Evolutionary conservation across 2,113 vertebrate species (phyloP), one percentile per base, ranked within the genome.

Genomic region (Oreochromis spilurus): DNA sequence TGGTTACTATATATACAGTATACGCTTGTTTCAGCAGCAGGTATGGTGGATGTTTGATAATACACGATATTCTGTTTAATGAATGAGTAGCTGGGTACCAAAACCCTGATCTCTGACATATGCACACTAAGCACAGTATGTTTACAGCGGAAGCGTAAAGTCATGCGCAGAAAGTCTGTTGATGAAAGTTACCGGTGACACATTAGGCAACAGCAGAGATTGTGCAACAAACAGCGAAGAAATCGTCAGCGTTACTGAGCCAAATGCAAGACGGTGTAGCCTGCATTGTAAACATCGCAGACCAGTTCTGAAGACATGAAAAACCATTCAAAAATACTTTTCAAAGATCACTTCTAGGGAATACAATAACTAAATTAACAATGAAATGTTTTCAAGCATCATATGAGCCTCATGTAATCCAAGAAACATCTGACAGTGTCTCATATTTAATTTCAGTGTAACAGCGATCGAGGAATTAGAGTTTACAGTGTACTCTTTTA

Each of bases 121-220:
- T 60, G 5, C 26, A 79, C 10, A 17, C 6, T 62, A 34, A 81
- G 52, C 62, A 52, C 45, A 50, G 1, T 79, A 65, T 85, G 58
- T 87, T 89, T 77, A 77, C 62, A 89, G 50, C 57, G 3, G 62
- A 67, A n/a, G 50, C 45, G 1, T n/a, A 84, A 89, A 48, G 29
- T 87, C 81, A 40, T 77, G 81, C 52, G 31, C n/a, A 54, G 78
- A 82, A 84, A 89, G 84, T 4, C 89, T 89, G 50, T 60, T 84
- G 38, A 48, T 80, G 67, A 75, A 70, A 79, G 9, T 60, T 26
- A 65, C 16, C 52, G 8, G 50, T 50, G 36, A 77, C 31, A 81
- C 13, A 78, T 92, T 65, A 65, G 67, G 88, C 60, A 88, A 81
- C 75, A 78, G 31, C 4, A 55, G 34, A 78, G 40, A 82, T 81